Evolutionary conservation across 1,140 invertebrate species (phyloP), one percentile per base, ranked within the genome.

Genomic region (Lordiphosa collinella): DNA sequence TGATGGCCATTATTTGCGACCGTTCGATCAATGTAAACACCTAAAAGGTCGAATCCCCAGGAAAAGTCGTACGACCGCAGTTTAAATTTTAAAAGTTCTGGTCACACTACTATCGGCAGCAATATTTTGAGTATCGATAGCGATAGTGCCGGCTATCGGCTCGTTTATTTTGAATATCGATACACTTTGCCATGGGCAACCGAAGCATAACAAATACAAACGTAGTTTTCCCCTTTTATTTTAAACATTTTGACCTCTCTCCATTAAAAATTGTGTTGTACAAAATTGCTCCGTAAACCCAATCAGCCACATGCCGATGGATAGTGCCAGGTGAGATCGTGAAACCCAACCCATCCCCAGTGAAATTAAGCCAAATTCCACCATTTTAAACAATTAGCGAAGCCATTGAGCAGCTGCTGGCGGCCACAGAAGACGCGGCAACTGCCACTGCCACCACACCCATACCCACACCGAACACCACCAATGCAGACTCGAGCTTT

Each of bases 401-500:
- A 52, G 71, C 61, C 6, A 58, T 76, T 65, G 71, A 76, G 49
- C 35, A 57, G 57, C 47, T 76, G 57, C 57, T 55, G 46, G 71
- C 56, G 32, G 66, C 57, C 5, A 50, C 50, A 4, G 71, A 70
- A 14, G 11, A 57, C 13, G 43, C 36, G 12, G 14, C 47, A 49
- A 16, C 37, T 25, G 13, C 25, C 13, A 14, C 4, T 6, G 40
- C 22, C 7, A 58, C 41, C 13, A 14, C 4, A 4, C 40, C 22
- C 7, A 58, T 37, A 34, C n/a, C 50, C 52, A 57, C 44, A 46
- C 37, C 31, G 52, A 37, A 13, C 8, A 48, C 41, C n/a, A 32
- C n/a, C 12, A 31, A 18, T 25, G 11, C 8, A 9, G 29, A 35
- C 22, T 52, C 65, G 50, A 90, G 62, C 12, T 92, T 92, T 11